A percentile compares a stretch with the other conserved stretches of the same genome.
phyloP scores from a whole-genome alignment of 2,113 vertebrate genomes.

The Notothenia rossii region DNA sequence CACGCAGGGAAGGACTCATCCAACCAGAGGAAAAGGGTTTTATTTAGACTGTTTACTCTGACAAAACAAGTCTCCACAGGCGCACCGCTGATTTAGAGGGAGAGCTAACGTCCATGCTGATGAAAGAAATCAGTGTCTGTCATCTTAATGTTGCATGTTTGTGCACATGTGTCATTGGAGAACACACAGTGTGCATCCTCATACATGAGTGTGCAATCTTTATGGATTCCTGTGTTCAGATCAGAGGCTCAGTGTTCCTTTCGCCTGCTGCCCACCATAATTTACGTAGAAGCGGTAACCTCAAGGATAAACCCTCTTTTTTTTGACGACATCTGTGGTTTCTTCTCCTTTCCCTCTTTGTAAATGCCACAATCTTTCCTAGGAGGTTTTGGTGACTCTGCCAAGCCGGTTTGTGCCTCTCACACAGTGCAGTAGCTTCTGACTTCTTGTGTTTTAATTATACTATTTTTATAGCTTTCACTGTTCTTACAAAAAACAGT shows the following conservation, averaged over 20 bases:
- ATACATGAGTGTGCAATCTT: conserved; percentile 4
- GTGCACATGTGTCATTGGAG: conserved; percentile 33
- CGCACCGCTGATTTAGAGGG: conserved; percentile 40
- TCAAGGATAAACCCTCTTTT: conserved; percentile 69
- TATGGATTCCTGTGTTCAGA: conserved; percentile 20
- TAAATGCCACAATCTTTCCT: conserved; percentile 66
- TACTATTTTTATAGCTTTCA: conserved; percentile 61
- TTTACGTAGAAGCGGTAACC: conserved; percentile 67
- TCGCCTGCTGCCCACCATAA: conserved; percentile 53
- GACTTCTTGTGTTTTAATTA: conserved; percentile 57
- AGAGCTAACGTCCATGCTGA: conserved; percentile 49
- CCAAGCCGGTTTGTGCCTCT: conserved; percentile 55
- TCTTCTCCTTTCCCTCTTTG: conserved; percentile 71
- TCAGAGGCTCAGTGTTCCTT: conserved; percentile 60
- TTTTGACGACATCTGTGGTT: conserved; percentile 73
- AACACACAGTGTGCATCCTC: conserved; percentile 28
- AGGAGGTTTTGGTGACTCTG: conserved; percentile 62
- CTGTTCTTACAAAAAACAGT: background rate
- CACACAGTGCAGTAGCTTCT: conserved; percentile 51
- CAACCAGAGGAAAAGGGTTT: conserved; percentile 69
- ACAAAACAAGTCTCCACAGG: conserved; percentile 33
- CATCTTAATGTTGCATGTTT: conserved; percentile 36
- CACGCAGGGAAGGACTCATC: conserved; percentile 62
- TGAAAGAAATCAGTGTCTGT: conserved; percentile 62
- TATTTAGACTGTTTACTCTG: conserved; percentile 68